Evolutionary conservation across 2,888 invertebrate genomes (phyloP), one percentile per base, ranked within the genome.

Genomic region (Acronicta psi): DNA sequence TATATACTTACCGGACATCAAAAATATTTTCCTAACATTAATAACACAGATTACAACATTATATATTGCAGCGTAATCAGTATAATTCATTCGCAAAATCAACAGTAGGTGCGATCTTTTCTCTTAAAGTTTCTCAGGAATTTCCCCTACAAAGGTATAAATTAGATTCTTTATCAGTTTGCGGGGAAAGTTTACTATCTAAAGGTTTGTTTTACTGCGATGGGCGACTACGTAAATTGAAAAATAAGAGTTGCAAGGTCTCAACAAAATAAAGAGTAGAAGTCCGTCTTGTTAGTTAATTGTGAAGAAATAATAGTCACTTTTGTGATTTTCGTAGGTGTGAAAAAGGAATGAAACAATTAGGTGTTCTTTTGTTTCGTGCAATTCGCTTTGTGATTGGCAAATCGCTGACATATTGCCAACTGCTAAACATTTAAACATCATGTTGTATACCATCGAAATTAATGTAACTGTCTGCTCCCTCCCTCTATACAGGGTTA

Each of bases 121-220:
- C 70, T 77, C 75, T 60, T 51, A 69, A 81, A 84, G 75, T 83
- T 85, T 69, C 76, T 77, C 69, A 77, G 72, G 82, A 77, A 78
- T 82, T 81, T 82, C 81, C 81, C 76, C 64, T 63, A 67, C 69
- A 77, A 71, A 79, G 79, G 83, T 86, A 89, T 90, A 90, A 90
- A 89, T 89, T 87, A 85, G 85, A 86, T 83, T 77, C 81, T 84
- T 86, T 89, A 89, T 89, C 90, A 85, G 84, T 84, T 81, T 79
- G 82, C 64, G 78, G 78, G 70, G 59, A 78, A 88, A 87, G 69
- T 87, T 87, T 84, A 82, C 78, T 85, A 86, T 86, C 84, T 83
- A 67, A 81, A 76, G 79, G 82, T 81, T 87, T 85, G 82, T 84
- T 88, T 88, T 86, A 85, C 81, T 81, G 72, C 70, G 75, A 71